Evolutionary conservation across 2,113 vertebrate species (phyloP).

Genomic region (Cyphomyrus plagiostoma): DNA sequence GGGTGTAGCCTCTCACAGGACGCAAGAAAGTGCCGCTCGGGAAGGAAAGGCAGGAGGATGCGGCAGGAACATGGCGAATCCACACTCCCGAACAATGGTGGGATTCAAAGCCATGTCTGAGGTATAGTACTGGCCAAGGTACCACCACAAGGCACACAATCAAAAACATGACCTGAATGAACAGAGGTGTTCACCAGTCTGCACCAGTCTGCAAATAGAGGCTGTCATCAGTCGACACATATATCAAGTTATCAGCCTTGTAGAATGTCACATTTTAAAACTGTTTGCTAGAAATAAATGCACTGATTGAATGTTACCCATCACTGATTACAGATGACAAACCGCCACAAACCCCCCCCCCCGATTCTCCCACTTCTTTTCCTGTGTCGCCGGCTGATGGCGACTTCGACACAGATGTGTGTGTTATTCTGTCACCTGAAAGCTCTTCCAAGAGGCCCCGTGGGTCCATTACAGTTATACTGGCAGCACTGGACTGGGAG

Average conservation of each 20-base stretch:
- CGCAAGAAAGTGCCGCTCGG: neutral
- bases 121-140: neutral
- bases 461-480: neutral
- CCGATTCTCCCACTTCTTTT: neutral
- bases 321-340: neutral
- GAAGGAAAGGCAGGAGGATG: neutral
- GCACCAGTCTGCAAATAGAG: neutral
- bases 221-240: neutral
- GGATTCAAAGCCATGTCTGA: neutral
- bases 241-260: neutral
- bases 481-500: neutral
- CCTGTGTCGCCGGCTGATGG: neutral
- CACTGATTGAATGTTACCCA: slow-evolving; percentile 4
- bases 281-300: neutral
- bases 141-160: neutral
- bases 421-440: neutral
- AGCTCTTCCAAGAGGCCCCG: neutral
- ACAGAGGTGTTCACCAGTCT: neutral
- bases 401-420: neutral
- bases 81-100: neutral
- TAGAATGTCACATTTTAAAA: neutral
- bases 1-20: neutral
- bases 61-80: neutral
- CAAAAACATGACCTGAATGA: neutral
- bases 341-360: neutral